These are phyloP conservation scores for Mustela nigripes DNA, from an alignment of 2,113 vertebrate species.

Conservation along the genomic window DNA sequence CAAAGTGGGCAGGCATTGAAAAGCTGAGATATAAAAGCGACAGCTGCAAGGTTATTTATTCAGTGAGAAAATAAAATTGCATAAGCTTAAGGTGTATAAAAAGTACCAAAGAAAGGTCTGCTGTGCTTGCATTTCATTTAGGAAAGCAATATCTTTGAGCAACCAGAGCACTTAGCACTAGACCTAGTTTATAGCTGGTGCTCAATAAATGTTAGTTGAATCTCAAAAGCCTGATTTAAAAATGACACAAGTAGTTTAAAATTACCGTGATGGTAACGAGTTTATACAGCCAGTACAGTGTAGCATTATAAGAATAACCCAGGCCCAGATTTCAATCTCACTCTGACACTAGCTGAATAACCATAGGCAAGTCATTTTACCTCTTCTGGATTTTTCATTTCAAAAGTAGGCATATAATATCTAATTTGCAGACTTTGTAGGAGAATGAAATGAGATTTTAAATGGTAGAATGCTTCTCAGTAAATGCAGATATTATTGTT, in stretches of 20 bases:
- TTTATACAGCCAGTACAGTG: not conserved
- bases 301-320: not conserved
- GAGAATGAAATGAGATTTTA: conserved; percentile 25
- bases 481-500: not conserved
- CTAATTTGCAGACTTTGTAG: not conserved
- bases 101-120: not conserved
- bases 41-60: not conserved
- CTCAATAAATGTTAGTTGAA: not conserved
- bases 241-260: not conserved
- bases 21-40: not conserved
- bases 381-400: not conserved
- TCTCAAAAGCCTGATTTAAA: not conserved
- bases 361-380: not conserved
- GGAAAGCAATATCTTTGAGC: not conserved
- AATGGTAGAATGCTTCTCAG: not conserved
- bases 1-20: not conserved
- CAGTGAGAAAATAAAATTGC: not conserved
- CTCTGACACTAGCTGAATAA: not conserved
- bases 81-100: not conserved
- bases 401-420: not conserved
- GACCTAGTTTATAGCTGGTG: not conserved
- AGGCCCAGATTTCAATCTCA: not conserved
- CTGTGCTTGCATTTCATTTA: not conserved
- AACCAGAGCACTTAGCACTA: not conserved
- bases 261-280: not conserved